Evolutionary conservation across 2,113 vertebrate genomes (phyloP).

Genomic region (Cebus imitator): DNA sequence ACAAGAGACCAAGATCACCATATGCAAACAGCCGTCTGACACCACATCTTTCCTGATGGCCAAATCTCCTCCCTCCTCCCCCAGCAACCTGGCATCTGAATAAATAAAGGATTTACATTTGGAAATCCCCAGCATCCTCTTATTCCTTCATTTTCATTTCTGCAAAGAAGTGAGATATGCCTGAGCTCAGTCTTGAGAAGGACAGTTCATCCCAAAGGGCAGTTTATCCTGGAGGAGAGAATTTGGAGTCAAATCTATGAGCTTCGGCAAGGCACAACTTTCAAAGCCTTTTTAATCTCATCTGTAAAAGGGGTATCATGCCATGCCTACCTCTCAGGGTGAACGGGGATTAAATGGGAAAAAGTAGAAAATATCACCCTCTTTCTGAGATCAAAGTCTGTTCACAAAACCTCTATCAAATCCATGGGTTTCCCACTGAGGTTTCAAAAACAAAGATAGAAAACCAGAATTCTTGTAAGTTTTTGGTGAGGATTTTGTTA

Average conservation of each 20-base stretch:
- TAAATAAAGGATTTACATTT: neutral
- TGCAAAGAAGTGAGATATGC: neutral
- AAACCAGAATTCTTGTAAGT: neutral
- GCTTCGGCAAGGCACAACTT: neutral
- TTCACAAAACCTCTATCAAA: fast-evolving
- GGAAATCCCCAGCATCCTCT: neutral
- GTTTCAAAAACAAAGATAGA: neutral
- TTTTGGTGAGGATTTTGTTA: neutral
- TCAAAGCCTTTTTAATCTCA: neutral
- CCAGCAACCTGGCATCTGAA: neutral
- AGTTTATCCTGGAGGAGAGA: neutral
- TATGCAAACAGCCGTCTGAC: neutral
- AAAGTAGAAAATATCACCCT: neutral
- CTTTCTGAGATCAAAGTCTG: neutral
- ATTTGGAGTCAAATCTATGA: neutral
- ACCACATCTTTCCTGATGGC: neutral
- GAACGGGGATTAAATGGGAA: neutral
- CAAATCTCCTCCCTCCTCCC: neutral
- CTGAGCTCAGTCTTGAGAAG: neutral
- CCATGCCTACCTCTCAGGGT: too few relatives aligned
- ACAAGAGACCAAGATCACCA: neutral
- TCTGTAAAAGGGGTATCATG: neutral
- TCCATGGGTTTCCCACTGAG: neutral
- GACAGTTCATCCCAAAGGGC: neutral
- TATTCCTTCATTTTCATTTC: neutral